Evolutionary conservation across 2,888 invertebrate species (phyloP).

Genomic region (Volucella inflata): DNA sequence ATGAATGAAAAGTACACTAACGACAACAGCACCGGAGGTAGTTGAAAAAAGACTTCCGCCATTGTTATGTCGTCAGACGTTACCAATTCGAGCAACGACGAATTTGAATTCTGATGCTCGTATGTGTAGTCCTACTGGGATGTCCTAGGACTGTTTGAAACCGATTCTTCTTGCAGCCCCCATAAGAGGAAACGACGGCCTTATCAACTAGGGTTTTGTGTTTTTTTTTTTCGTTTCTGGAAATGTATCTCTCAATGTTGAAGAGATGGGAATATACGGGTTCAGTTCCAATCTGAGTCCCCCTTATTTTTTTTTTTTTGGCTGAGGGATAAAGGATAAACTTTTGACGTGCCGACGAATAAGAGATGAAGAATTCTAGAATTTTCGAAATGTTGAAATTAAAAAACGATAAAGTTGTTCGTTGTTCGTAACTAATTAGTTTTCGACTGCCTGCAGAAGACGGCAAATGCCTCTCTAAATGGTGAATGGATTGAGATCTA

Average conservation of each 20-base stretch:
- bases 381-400: slow-evolving; percentile 20
- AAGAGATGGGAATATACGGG: slow-evolving; percentile 31
- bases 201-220: slow-evolving; percentile 23
- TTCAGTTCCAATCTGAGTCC: neutral
- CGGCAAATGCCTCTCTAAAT: too few species aligned
- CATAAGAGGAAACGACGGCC: slow-evolving; percentile 16
- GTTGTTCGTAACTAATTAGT: slow-evolving; percentile 45
- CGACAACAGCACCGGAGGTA: neutral
- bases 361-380: neutral
- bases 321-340: slow-evolving; percentile 49
- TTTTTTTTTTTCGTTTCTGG: neutral
- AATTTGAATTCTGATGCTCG: slow-evolving; percentile 12
- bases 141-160: neutral
- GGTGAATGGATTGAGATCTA: too few species aligned
- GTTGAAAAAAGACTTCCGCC: slow-evolving; percentile 41
- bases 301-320: slow-evolving; percentile 29
- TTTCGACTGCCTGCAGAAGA: too few species aligned
- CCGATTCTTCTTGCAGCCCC: slow-evolving; percentile 6
- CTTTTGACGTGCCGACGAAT: slow-evolving; percentile 29
- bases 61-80: slow-evolving; percentile 46
- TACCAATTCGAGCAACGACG: slow-evolving; percentile 4
- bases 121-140: slow-evolving; percentile 29
- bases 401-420: slow-evolving; percentile 9
- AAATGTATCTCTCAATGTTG: slow-evolving; percentile 29
- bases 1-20: neutral